Evolutionary conservation across 2,797 vertebrate genomes (phyloP).

Genomic region (Cichlasoma orientale): DNA sequence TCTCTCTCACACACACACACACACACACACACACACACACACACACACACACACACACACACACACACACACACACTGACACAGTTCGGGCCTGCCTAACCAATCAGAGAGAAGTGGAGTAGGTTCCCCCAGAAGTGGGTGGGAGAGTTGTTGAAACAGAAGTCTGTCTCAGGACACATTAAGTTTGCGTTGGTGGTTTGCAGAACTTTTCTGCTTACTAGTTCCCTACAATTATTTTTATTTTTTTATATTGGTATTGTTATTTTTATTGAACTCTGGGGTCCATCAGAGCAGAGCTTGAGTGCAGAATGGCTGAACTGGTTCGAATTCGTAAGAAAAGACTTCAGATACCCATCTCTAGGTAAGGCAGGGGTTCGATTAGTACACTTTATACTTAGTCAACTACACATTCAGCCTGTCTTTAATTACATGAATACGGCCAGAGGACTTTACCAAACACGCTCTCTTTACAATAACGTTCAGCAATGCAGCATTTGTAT

Average conservation of each 20-base stretch:
- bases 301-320: constrained; percentile 82
- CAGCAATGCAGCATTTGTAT: background rate
- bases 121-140: constrained; percentile 78
- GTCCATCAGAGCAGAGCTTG: constrained; percentile 46
- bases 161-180: constrained; percentile 77
- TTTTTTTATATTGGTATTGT: constrained; percentile 24
- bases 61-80: constrained; percentile 62
- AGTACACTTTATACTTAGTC: background rate
- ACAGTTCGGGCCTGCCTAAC: constrained; percentile 64
- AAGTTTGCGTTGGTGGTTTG: constrained; percentile 72
- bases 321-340: constrained; percentile 84
- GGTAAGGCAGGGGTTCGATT: constrained; percentile 75
- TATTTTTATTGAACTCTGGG: constrained; percentile 55
- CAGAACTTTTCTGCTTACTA: constrained; percentile 64
- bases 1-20: too few relatives aligned
- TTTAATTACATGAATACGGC: background rate
- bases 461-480: background rate
- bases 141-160: constrained; percentile 71
- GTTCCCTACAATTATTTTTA: constrained; percentile 19
- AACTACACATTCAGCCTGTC: background rate
- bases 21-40: background rate
- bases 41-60: constrained; percentile 45
- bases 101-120: constrained; percentile 79
- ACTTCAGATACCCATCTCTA: constrained; percentile 84
- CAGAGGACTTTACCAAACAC: background rate